Conservation (phyloP, 2,113 vertebrate species). For the Gymnocephalus cernua region DNA sequence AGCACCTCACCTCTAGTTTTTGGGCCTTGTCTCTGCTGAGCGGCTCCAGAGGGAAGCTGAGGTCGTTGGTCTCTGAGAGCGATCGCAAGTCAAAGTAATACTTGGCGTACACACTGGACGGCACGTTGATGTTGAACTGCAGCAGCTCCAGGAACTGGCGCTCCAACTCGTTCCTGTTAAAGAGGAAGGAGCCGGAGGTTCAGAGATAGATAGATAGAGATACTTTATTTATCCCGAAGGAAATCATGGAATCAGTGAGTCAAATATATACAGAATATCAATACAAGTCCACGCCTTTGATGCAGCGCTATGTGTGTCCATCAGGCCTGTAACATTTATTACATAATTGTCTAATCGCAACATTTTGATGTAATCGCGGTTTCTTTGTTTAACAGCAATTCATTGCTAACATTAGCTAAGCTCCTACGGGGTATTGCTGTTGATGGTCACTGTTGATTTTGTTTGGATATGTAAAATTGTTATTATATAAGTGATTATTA, state of each 20-base stretch:
- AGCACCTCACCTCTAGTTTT: conserved; percentile 90
- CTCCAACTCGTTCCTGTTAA: conserved; percentile 94
- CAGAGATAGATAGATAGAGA: no score
- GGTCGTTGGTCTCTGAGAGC: conserved; percentile 95
- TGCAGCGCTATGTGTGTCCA: background rate
- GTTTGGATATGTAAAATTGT: no score
- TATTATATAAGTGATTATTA: no score
- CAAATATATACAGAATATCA: background rate
- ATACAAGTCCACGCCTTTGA: background rate
- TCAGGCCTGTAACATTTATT: no score
- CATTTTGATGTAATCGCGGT: no score
- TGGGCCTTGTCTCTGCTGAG: conserved; percentile 94
- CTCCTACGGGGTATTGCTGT: no score
- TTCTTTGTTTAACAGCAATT: no score
- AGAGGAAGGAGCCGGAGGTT: background rate
- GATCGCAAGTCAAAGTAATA: conserved; percentile 99
- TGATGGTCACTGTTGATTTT: no score
- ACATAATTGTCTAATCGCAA: no score
- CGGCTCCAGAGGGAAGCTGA: conserved; percentile 95
- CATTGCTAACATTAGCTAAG: no score
- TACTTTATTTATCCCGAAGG: no score
- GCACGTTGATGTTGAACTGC: conserved; percentile 99
- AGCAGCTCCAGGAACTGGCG: conserved; percentile 96
- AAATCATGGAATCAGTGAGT: background rate
- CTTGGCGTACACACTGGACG: conserved; percentile 98